Percentiles rank a stretch among this genome's conserved stretches.
Conservation (phyloP, 2,797 vertebrate genomes). For the Brachymystax lenok region DNA sequence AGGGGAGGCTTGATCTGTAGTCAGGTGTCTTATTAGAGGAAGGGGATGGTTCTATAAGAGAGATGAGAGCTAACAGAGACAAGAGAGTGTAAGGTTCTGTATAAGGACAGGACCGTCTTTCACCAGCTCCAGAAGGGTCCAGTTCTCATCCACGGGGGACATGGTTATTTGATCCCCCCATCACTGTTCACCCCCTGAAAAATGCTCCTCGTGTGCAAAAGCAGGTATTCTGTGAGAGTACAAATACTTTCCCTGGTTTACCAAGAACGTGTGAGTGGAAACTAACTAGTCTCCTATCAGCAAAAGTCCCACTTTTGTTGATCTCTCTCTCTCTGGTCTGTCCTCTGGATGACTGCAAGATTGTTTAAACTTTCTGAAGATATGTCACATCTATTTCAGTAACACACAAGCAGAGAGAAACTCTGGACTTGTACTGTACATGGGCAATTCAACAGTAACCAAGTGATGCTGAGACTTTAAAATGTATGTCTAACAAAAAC, state of each 20-base stretch:
- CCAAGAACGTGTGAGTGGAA: constrained; percentile 21
- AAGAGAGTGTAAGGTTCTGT: no score
- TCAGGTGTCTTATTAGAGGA: not conserved
- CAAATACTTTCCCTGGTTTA: constrained; percentile 37
- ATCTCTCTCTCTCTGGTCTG: not conserved
- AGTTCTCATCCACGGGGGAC: constrained; percentile 33
- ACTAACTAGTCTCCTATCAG: constrained; percentile 1
- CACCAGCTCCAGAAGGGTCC: not conserved
- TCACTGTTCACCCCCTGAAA: constrained; percentile 10
- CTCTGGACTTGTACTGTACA: no score
- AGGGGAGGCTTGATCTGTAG: not conserved
- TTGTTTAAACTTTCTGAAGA: not conserved
- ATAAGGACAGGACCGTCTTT: not conserved
- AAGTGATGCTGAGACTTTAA: no score
- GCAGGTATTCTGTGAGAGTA: constrained; percentile 30
- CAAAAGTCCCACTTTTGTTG: not conserved
- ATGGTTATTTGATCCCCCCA: not conserved
- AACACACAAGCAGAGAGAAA: constrained; percentile 1
- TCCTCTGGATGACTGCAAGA: not conserved
- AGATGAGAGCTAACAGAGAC: not conserved
- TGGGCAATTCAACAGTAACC: no score
- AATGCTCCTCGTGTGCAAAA: constrained; percentile 42
- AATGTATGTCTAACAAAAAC: no score
- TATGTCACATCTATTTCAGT: not conserved
- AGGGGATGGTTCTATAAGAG: not conserved